Evolutionary conservation across 64 coral and sea anemone species (phyloP).

Genomic region (Montipora capricornis): DNA sequence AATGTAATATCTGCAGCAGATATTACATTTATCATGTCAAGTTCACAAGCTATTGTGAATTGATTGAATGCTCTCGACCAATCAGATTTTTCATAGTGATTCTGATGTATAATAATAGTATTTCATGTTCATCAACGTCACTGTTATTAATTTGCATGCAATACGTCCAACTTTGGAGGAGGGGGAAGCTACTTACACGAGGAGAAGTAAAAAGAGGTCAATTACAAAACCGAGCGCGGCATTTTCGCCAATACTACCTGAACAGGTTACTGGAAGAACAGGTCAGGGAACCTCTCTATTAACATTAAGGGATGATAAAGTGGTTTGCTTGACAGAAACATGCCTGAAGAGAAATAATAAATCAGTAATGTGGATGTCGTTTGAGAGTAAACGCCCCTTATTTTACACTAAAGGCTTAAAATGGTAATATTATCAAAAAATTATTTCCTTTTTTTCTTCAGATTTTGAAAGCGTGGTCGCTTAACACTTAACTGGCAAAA

Average conservation of each 20-base stretch:
- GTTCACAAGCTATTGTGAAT: too few relatives aligned
- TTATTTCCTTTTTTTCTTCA: background rate
- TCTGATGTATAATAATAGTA: too few relatives aligned
- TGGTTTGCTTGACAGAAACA: background rate
- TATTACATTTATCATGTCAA: too few relatives aligned
- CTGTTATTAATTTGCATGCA: background rate
- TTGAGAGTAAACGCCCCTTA: background rate
- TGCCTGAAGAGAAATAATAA: background rate
- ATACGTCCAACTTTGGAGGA: background rate
- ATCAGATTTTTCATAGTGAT: too few relatives aligned
- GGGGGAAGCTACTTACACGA: background rate
- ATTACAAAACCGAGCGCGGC: too few relatives aligned
- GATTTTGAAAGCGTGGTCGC: too few relatives aligned
- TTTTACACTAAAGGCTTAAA: background rate
- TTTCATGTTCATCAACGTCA: too few relatives aligned
- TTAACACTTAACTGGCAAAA: too few relatives aligned
- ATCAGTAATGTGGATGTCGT: background rate
- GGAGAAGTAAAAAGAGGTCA: slow-evolving; percentile 7
- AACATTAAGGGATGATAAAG: background rate
- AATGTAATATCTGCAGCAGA: too few relatives aligned
- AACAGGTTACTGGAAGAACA: background rate
- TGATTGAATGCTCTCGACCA: too few relatives aligned
- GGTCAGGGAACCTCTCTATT: background rate
- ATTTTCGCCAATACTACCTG: background rate
- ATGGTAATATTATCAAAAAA: background rate